Conservation (phyloP, 2,888 invertebrate species). For the Phaonia tiefii region DNA sequence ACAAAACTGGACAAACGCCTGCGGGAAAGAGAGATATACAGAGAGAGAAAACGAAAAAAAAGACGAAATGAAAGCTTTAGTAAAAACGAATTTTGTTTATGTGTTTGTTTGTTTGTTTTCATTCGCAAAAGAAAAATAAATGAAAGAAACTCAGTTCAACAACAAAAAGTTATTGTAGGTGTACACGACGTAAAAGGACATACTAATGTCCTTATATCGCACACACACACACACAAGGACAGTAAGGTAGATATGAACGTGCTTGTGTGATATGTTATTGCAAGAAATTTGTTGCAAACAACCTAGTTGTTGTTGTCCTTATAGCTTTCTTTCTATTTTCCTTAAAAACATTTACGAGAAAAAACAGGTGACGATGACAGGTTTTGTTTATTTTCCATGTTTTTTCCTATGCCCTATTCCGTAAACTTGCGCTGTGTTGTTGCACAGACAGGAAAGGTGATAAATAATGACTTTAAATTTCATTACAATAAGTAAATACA, state of each 20-base stretch:
- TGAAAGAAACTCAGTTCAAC: constrained; percentile 54
- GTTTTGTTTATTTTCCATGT: constrained; percentile 64
- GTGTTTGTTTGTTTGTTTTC: constrained; percentile 49
- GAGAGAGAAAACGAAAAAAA: constrained; percentile 52
- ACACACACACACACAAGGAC: not conserved
- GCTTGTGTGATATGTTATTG: constrained; percentile 51
- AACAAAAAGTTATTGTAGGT: constrained; percentile 34
- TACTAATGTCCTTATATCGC: no score
- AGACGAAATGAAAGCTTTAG: constrained; percentile 43
- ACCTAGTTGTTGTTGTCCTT: constrained; percentile 30
- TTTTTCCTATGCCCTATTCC: constrained; percentile 28
- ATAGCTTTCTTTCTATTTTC: constrained; percentile 37
- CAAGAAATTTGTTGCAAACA: constrained; percentile 62
- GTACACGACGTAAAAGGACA: not conserved
- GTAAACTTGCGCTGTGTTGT: not conserved
- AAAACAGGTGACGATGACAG: constrained; percentile 75
- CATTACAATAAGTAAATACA: constrained; percentile 59
- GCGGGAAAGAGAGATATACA: constrained; percentile 72
- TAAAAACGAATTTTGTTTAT: constrained; percentile 59
- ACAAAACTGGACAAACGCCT: constrained; percentile 98
- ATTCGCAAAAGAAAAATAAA: constrained; percentile 52
- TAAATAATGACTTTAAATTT: constrained; percentile 66
- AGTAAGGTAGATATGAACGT: constrained; percentile 22
- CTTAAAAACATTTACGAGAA: constrained; percentile 37
- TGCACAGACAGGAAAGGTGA: constrained; percentile 40